Evolutionary conservation across 2,113 vertebrate genomes (phyloP).

Genomic region (Glareola pratincola): DNA sequence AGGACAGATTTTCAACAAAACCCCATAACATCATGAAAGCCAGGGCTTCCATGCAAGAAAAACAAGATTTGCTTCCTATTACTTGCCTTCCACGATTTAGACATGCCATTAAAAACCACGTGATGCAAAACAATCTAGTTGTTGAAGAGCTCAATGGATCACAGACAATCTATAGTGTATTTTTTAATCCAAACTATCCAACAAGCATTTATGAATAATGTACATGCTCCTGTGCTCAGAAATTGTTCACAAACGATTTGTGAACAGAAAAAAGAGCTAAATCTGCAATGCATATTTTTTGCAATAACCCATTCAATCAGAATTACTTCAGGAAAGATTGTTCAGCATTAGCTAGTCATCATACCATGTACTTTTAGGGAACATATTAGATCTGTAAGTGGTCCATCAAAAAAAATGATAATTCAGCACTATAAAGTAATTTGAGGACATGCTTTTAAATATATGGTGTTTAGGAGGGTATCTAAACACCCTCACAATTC

Average conservation of each 20-base stretch:
- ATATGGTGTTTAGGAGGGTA: not conserved
- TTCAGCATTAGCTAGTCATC: not conserved
- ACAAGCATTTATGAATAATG: not conserved
- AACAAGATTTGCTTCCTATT: not conserved
- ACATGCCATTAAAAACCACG: not conserved
- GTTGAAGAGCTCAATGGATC: not conserved
- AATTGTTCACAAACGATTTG: not conserved
- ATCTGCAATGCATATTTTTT: not conserved
- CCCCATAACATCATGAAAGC: not conserved
- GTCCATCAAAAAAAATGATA: slow-evolving; percentile 5
- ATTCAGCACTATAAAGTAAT: slow-evolving; percentile 34
- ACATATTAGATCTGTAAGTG: not conserved
- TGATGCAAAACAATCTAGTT: not conserved
- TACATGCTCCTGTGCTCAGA: not conserved
- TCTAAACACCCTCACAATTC: not conserved
- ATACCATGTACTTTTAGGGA: not conserved
- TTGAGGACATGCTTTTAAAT: slow-evolving; percentile 15
- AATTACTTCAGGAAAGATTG: not conserved
- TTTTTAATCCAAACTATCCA: not conserved
- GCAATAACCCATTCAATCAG: not conserved
- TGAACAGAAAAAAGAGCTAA: not conserved
- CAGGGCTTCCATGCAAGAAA: not conserved
- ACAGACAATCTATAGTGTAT: not conserved
- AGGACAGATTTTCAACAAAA: not conserved
- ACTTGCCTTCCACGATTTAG: not conserved